phyloP scores from a whole-genome alignment of 2,797 vertebrate genomes.

The Myotis daubentonii region DNA sequence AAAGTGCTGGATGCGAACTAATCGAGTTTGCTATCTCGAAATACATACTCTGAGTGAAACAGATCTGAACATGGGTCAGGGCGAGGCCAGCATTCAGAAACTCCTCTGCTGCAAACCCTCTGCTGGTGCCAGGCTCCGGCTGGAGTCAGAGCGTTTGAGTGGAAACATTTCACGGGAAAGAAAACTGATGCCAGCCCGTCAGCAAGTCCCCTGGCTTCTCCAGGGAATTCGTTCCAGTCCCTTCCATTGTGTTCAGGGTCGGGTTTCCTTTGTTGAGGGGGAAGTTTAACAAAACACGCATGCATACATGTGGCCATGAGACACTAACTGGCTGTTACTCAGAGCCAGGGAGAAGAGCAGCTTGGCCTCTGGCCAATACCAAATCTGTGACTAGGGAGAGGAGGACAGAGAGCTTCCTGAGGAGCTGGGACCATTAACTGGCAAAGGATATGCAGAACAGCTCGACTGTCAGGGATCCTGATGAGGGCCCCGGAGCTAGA shows the following conservation, averaged over 20 bases:
- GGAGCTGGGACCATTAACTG: neutral
- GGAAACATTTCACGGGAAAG: slow-evolving; percentile 68
- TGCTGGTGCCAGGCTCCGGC: slow-evolving; percentile 50
- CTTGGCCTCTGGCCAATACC: neutral
- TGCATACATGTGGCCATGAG: neutral
- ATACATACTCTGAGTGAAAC: slow-evolving; percentile 65
- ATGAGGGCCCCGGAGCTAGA: neutral
- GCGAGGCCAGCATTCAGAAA: slow-evolving; percentile 65
- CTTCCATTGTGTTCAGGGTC: neutral
- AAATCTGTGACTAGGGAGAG: neutral
- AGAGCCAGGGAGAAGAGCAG: neutral
- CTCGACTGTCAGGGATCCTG: neutral
- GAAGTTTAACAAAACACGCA: neutral
- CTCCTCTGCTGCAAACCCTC: slow-evolving; percentile 35
- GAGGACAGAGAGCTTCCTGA: neutral
- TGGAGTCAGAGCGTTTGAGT: slow-evolving; percentile 32
- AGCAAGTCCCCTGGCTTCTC: slow-evolving; percentile 60
- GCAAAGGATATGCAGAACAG: neutral
- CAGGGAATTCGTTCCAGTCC: slow-evolving; percentile 44
- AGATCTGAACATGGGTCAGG: slow-evolving; percentile 66
- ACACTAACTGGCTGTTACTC: neutral
- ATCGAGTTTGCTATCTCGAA: slow-evolving; percentile 70
- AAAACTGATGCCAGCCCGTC: slow-evolving; percentile 61
- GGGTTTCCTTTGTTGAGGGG: neutral
- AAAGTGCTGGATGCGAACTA: slow-evolving; percentile 50